phyloP scores from a whole-genome alignment of 2,888 invertebrate species.

The Eristalis pertinax region DNA sequence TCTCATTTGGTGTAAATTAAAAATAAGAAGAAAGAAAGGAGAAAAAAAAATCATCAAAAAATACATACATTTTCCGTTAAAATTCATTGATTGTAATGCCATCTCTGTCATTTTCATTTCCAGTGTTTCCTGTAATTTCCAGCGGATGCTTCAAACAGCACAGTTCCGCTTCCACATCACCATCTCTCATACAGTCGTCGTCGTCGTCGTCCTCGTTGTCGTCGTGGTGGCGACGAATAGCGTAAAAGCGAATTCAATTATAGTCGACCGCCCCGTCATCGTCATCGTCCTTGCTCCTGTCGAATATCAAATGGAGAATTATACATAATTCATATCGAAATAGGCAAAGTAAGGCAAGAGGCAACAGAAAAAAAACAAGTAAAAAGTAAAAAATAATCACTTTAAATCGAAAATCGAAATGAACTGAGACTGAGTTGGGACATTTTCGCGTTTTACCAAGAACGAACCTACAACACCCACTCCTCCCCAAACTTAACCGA shows the following conservation, averaged over 20 bases:
- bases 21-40: background rate
- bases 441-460: background rate
- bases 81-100: conserved; percentile 36
- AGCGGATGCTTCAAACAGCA: conserved; percentile 66
- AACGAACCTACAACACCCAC: no score
- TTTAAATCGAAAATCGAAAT: conserved; percentile 67
- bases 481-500: no score
- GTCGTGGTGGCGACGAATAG: conserved; percentile 24
- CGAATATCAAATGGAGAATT: conserved; percentile 67
- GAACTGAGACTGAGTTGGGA: conserved; percentile 45
- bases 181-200: conserved; percentile 10
- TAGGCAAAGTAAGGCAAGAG: conserved; percentile 40
- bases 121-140: conserved; percentile 69
- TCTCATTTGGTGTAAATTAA: background rate
- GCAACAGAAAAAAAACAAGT: background rate
- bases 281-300: background rate
- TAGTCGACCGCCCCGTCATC: conserved; percentile 11
- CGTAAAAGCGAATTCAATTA: conserved; percentile 68
- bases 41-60: background rate
- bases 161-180: conserved; percentile 52
- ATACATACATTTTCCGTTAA: conserved; percentile 29
- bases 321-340: conserved; percentile 60
- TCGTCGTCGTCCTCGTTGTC: no score
- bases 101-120: conserved; percentile 62
- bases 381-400: background rate